phyloP scores from a whole-genome alignment of 2,113 vertebrate genomes.

The Gymnobelideus leadbeateri region DNA sequence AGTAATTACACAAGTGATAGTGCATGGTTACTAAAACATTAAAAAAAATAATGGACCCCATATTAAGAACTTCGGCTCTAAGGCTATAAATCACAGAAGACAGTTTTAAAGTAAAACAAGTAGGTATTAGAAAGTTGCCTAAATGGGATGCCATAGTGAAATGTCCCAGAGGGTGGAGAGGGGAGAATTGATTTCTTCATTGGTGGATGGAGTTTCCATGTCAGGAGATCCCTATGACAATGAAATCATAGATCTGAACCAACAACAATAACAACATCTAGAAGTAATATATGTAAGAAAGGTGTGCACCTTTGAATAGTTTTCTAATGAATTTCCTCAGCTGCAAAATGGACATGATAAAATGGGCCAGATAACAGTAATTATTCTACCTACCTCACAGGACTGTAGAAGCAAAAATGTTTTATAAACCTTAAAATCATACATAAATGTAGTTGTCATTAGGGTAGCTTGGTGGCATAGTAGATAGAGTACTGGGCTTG shows the following conservation, averaged over 20 bases:
- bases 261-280: not conserved
- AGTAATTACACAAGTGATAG: not conserved
- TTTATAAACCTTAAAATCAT: not conserved
- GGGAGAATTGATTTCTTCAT: not conserved
- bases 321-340: not conserved
- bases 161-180: not conserved
- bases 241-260: not conserved
- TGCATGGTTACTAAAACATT: not conserved
- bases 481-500: too few species aligned
- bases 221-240: not conserved
- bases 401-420: not conserved
- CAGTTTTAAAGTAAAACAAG: not conserved
- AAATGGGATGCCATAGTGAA: not conserved
- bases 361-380: not conserved
- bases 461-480: too few species aligned
- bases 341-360: not conserved
- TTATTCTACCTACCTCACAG: not conserved
- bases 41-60: not conserved
- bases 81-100: not conserved
- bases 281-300: not conserved
- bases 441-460: not conserved
- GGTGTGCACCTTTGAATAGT: not conserved
- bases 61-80: not conserved
- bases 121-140: not conserved
- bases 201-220: not conserved